phyloP scores from a whole-genome alignment of 1,140 invertebrate genomes.

The Drosophila paulistorum region DNA sequence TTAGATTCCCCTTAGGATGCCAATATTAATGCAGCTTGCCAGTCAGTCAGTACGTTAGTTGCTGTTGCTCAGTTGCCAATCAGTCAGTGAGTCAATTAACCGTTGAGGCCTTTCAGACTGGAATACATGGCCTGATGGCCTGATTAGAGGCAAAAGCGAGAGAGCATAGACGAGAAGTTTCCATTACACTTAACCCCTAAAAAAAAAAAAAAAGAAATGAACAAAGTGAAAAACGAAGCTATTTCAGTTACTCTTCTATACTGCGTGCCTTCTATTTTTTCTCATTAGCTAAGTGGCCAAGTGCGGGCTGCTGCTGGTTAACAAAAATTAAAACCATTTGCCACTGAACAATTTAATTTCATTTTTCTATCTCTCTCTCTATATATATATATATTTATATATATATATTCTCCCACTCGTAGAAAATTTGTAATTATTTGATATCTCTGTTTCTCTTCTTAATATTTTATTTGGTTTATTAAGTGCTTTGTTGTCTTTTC shows the following conservation, averaged over 20 bases:
- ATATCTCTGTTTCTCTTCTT: neutral
- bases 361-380: neutral
- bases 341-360: constrained; percentile 5
- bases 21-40: neutral
- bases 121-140: constrained; percentile 2
- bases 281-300: constrained; percentile 71
- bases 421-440: constrained; percentile 15
- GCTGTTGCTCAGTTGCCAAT: neutral
- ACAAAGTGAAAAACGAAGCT: constrained; percentile 12
- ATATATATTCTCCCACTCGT: neutral
- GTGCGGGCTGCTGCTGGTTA: constrained; percentile 21
- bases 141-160: neutral
- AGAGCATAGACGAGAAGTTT: constrained; percentile 9
- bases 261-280: constrained; percentile 35
- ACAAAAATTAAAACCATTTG: constrained; percentile 3
- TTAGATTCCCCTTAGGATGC: neutral
- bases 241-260: neutral
- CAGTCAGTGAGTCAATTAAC: constrained; percentile 13
- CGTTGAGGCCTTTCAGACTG: neutral
- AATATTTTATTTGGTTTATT: constrained; percentile 32
- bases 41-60: neutral
- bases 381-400: too few species aligned
- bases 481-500: constrained; percentile 66
- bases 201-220: neutral
- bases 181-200: constrained; percentile 9